Evolutionary conservation across 2,797 vertebrate genomes (phyloP), one percentile per base, ranked within the genome.

Genomic region (Psittacula derbiana): DNA sequence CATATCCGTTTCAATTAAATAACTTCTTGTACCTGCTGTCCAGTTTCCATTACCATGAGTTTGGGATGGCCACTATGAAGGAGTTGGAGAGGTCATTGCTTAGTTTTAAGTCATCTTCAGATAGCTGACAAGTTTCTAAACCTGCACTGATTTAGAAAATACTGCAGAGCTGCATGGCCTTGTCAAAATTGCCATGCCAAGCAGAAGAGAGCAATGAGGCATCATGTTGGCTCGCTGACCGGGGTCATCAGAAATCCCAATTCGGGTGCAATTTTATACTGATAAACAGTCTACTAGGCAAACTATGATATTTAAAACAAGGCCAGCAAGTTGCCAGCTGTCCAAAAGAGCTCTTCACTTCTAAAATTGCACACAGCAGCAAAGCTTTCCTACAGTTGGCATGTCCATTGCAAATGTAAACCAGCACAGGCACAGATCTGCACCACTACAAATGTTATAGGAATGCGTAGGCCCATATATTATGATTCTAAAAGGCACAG

Each of bases 381-480:
- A 84, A 65, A 92, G 81, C 62, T 57, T 57, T 78, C 53, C 66
- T 49, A 25, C 24, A 60, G 43, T 6, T 6, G 52, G 55, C 82
- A 88, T 1, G 5, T 41, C 13, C 72, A 21, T 2, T 25, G 55
- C 12, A 25, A 67, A 67, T 53, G 75, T 31, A 80, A 53, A 86
- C 14, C 73, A 69, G 30, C 53, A 76, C 2, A 8, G 81, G 24
- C 40, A 93, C 3, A 4, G 60, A 44, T 27, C 69, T 60, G 40
- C 79, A 71, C 8, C 62, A 18, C 64, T 55, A 2, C 38, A 75
- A 60, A 86, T 38, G 7, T 58, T 52, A 20, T 4, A 71, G 50
- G 53, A 92, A 86, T 16, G 40, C 0, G 0, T 0, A 41, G 66
- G 31, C 33, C 19, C 53, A 14, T 19, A 19, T 4, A 7, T 31